Evolutionary conservation across 1,140 invertebrate species (phyloP).

Genomic region (Neodiprion virginianus): DNA sequence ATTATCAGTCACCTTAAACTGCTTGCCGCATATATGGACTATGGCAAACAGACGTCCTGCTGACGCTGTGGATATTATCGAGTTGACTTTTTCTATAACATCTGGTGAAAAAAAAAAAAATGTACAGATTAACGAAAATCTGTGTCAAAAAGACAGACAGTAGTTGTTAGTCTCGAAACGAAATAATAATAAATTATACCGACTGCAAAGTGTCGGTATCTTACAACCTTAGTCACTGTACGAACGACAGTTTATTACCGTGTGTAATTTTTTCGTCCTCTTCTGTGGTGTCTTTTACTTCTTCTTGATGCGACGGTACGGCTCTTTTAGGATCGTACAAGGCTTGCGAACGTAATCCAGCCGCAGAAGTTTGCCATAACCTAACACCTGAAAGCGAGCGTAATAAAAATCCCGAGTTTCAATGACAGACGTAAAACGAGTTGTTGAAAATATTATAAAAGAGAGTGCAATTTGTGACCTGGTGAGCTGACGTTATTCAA

Average conservation of each 20-base stretch:
- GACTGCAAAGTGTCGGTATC: not conserved
- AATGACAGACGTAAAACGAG: not conserved
- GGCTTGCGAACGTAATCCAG: slow-evolving; percentile 22
- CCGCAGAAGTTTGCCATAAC: slow-evolving; percentile 6
- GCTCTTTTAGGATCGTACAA: slow-evolving; percentile 41
- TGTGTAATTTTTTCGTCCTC: slow-evolving; percentile 40
- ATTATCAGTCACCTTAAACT: slow-evolving; percentile 86
- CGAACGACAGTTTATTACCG: slow-evolving; percentile 28
- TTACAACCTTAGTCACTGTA: not conserved
- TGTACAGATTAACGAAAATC: slow-evolving; percentile 6
- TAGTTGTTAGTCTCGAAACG: not conserved
- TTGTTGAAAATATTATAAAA: too few species aligned
- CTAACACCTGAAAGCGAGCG: not conserved
- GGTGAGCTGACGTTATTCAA: not conserved
- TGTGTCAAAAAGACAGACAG: not conserved
- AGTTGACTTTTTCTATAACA: slow-evolving; percentile 66
- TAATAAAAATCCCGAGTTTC: not conserved
- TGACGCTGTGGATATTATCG: slow-evolving; percentile 61
- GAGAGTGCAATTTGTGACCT: not conserved
- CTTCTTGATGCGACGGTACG: slow-evolving; percentile 30
- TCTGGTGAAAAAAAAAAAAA: slow-evolving; percentile 40
- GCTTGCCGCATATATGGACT: slow-evolving; percentile 82
- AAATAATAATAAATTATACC: not conserved
- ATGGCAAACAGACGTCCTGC: slow-evolving; percentile 86
- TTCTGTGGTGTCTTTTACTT: slow-evolving; percentile 36